phyloP scores from a whole-genome alignment of 2,797 vertebrate species.

The Monodelphis domestica region DNA sequence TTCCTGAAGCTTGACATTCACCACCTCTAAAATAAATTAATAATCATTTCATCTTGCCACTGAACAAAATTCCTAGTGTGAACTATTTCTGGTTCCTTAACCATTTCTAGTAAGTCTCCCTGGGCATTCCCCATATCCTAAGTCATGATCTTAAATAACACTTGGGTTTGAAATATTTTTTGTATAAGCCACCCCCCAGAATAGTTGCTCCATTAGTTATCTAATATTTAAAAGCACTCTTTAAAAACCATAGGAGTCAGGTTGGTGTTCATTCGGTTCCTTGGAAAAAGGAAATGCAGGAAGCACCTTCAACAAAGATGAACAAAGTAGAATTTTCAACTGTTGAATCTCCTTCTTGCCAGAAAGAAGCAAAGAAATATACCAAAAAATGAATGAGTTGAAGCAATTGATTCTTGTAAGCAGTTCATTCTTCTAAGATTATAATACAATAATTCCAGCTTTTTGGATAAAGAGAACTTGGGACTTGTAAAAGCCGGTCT shows the following conservation, averaged over 20 bases:
- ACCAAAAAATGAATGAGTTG: constrained; percentile 9
- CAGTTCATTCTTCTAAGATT: neutral
- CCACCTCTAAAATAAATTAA: constrained; percentile 35
- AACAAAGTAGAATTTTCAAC: constrained; percentile 30
- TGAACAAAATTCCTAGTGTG: constrained; percentile 50
- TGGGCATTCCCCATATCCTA: neutral
- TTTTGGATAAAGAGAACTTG: neutral
- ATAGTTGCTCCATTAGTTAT: neutral
- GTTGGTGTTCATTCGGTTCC: constrained; percentile 49
- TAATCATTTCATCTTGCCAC: constrained; percentile 36
- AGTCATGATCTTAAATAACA: neutral
- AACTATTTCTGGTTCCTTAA: constrained; percentile 41
- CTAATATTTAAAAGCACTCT: constrained; percentile 23
- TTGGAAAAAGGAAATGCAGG: constrained; percentile 16
- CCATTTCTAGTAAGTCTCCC: constrained; percentile 1
- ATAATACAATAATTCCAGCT: neutral
- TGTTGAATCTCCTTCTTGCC: neutral
- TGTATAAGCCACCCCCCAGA: neutral
- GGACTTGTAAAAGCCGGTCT: neutral
- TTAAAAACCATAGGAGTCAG: constrained; percentile 35
- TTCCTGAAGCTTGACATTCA: constrained; percentile 42
- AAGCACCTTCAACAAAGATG: constrained; percentile 51
- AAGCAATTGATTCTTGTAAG: neutral
- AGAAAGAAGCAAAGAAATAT: constrained; percentile 23
- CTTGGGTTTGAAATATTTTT: neutral